Evolutionary conservation across 2,888 invertebrate genomes (phyloP).

Genomic region (Euplexia lucipara): DNA sequence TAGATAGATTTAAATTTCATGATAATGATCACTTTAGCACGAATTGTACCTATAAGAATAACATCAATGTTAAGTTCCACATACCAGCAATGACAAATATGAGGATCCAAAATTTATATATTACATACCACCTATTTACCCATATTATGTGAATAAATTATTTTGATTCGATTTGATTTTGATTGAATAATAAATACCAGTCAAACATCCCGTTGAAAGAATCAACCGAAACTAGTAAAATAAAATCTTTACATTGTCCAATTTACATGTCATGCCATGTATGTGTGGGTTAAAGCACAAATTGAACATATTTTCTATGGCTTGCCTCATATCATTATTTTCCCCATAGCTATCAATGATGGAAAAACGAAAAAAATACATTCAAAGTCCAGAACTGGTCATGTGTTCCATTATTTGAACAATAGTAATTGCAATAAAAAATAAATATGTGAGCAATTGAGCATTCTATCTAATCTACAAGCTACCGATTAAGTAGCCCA

Average conservation of each 20-base stretch:
- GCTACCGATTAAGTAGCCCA: constrained; percentile 4
- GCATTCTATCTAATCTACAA: constrained; percentile 17
- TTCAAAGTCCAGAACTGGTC: not conserved
- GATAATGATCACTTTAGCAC: too few species aligned
- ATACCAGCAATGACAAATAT: too few species aligned
- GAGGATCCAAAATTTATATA: too few species aligned
- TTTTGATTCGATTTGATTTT: too few species aligned
- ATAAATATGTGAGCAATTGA: not conserved
- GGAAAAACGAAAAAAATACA: too few species aligned
- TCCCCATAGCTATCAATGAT: too few species aligned
- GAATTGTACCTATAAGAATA: too few species aligned
- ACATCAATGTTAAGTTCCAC: too few species aligned
- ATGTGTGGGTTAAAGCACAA: constrained; percentile 4
- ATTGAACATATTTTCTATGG: not conserved
- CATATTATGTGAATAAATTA: too few species aligned
- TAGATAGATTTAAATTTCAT: too few species aligned
- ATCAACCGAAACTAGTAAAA: not conserved
- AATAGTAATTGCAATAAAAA: constrained; percentile 17
- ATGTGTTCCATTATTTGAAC: constrained; percentile 10
- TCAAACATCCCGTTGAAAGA: not conserved
- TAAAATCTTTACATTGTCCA: not conserved
- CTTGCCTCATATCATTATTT: too few species aligned
- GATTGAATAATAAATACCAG: not conserved
- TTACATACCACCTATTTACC: too few species aligned
- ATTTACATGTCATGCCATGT: constrained; percentile 10